Conservation (phyloP, 2,113 vertebrate genomes). For the Stegastes partitus region DNA sequence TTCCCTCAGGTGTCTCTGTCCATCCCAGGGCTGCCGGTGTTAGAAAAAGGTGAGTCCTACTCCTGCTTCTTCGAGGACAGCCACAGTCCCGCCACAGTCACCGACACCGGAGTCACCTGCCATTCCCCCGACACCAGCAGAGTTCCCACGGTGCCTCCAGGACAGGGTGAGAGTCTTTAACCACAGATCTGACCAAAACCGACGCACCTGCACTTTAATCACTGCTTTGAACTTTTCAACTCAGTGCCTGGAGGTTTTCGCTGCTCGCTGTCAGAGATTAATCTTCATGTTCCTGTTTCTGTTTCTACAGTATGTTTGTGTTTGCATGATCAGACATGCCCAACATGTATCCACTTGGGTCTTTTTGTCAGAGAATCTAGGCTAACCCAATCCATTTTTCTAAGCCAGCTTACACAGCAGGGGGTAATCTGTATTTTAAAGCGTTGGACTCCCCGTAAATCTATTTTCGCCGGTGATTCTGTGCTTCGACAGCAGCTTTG, state of each 20-base stretch:
- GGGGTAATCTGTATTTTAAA: conserved; percentile 42
- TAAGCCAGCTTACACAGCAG: conserved; percentile 26
- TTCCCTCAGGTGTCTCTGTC: conserved; percentile 88
- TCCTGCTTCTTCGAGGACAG: conserved; percentile 91
- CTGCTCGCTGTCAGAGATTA: conserved; percentile 6
- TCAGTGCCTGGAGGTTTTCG: conserved; percentile 12
- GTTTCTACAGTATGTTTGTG: not conserved
- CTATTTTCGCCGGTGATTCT: not conserved
- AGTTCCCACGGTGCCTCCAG: conserved; percentile 84
- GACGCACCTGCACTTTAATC: not conserved
- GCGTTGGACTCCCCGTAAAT: conserved; percentile 1
- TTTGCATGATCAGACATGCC: not conserved
- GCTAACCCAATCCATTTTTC: conserved; percentile 41
- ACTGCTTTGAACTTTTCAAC: conserved; percentile 28
- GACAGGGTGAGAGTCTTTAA: conserved; percentile 86
- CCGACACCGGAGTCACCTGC: conserved; percentile 89
- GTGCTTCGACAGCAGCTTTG: not conserved
- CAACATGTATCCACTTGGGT: conserved; percentile 15
- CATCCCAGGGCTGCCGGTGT: conserved; percentile 88
- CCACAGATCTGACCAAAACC: not conserved
- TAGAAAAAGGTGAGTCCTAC: conserved; percentile 88
- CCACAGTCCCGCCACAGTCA: conserved; percentile 87
- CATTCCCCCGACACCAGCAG: conserved; percentile 87
- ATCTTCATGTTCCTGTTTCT: not conserved
- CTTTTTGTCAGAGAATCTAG: conserved; percentile 28